Evolutionary conservation across 2,797 vertebrate genomes (phyloP).

Genomic region (Ceryle rudis): DNA sequence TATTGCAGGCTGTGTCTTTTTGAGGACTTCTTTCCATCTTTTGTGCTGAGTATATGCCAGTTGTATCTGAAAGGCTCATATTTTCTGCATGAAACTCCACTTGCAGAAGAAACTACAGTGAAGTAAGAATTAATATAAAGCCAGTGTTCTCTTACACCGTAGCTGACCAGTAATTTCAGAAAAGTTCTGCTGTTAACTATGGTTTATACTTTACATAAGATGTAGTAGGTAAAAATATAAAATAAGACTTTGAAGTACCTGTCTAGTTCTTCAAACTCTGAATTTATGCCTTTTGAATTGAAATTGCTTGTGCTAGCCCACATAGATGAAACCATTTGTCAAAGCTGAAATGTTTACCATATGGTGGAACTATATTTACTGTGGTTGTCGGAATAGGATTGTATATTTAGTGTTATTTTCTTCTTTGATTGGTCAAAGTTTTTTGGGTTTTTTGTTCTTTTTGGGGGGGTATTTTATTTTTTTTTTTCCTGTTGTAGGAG

Average conservation of each 20-base stretch:
- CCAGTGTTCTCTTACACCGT: neutral
- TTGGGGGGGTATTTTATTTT: no score
- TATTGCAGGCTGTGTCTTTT: neutral
- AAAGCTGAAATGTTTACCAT: neutral
- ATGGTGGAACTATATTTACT: neutral
- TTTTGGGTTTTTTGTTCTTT: neutral
- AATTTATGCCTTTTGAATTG: neutral
- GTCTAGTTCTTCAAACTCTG: neutral
- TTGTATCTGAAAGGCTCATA: neutral
- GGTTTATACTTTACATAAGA: neutral
- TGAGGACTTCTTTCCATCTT: neutral
- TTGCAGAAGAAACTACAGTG: neutral
- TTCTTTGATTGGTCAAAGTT: neutral
- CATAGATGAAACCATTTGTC: neutral
- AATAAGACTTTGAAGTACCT: neutral
- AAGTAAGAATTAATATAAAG: neutral
- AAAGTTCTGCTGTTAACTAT: neutral
- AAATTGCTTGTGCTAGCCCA: neutral
- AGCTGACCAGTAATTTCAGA: neutral
- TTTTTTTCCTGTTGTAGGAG: neutral
- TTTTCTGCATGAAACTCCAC: slow-evolving; percentile 24
- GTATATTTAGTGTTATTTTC: neutral
- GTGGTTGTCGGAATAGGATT: neutral
- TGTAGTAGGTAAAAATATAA: neutral
- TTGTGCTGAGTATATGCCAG: neutral